Percentiles rank a stretch among this genome's conserved stretches.
Conservation (phyloP, 1,140 invertebrate species). For the Condylostylus longicornis region DNA sequence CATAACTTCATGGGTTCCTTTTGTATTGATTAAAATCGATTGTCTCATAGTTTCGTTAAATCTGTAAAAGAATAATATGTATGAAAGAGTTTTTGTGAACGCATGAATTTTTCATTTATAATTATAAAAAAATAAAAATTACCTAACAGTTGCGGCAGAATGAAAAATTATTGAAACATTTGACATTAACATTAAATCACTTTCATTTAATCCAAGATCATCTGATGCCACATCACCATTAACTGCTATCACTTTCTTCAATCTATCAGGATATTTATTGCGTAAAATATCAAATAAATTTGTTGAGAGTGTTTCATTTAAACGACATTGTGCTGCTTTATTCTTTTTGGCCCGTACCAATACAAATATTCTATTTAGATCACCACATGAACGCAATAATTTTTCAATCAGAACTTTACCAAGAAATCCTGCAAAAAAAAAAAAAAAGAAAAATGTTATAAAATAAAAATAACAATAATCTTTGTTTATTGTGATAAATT, state of each 20-base stretch:
- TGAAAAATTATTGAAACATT: conserved; percentile 80
- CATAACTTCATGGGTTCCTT: conserved; percentile 49
- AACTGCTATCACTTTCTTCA: conserved; percentile 61
- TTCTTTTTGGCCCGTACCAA: conserved; percentile 65
- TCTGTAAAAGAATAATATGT: too few species aligned
- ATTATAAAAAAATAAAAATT: too few species aligned
- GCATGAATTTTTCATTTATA: too few species aligned
- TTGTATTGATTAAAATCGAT: conserved; percentile 47
- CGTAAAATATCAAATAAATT: conserved; percentile 35
- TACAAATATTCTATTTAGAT: conserved; percentile 56
- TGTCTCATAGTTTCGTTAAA: conserved; percentile 58
- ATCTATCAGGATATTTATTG: conserved; percentile 31
- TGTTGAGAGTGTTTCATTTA: conserved; percentile 44
- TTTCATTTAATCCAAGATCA: conserved; percentile 38
- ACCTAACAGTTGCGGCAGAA: conserved; percentile 74
- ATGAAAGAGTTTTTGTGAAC: too few species aligned
- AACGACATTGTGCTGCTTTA: conserved; percentile 43
- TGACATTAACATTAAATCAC: conserved; percentile 28
- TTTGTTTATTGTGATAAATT: too few species aligned
- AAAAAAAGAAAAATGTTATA: too few species aligned
- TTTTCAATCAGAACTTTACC: conserved; percentile 81
- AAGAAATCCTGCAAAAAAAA: too few species aligned
- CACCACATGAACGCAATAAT: conserved; percentile 52
- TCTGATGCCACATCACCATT: conserved; percentile 56
- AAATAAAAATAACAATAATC: too few species aligned